phyloP scores from a whole-genome alignment of 2,113 vertebrate species.

The Ceyx margarethae region DNA sequence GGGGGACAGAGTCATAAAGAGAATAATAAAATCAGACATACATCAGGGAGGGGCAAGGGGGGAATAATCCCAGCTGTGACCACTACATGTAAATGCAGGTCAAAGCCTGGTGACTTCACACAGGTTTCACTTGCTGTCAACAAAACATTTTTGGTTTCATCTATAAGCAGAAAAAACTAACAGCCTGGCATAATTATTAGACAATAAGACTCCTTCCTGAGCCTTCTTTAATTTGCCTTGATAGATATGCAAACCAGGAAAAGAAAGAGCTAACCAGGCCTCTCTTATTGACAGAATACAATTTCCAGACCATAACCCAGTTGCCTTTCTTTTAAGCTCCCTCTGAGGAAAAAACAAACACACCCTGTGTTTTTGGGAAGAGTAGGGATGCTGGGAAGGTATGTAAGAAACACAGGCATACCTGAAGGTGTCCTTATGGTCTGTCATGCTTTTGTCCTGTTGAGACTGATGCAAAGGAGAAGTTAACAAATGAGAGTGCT shows the following conservation, averaged over 20 bases:
- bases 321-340: neutral
- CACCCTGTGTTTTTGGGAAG: too few relatives aligned
- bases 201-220: conserved; percentile 27
- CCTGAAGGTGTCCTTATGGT: neutral
- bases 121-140: neutral
- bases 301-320: neutral
- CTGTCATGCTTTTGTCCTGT: neutral
- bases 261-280: conserved; percentile 28
- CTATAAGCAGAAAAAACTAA: neutral
- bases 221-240: conserved; percentile 51
- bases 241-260: conserved; percentile 45
- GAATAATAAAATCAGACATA: conserved; percentile 26
- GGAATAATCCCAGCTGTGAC: neutral
- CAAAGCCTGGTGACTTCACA: neutral
- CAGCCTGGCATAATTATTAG: conserved; percentile 11
- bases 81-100: neutral
- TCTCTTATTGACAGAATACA: conserved; percentile 47
- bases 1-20: neutral
- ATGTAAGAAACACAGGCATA: neutral
- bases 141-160: neutral
- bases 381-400: neutral
- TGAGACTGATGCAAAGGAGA: conserved; percentile 14
- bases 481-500: conserved; percentile 25
- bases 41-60: neutral
- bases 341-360: neutral